Evolutionary conservation across 2,888 invertebrate species (phyloP).

Genomic region (Podotricha telesiphe): DNA sequence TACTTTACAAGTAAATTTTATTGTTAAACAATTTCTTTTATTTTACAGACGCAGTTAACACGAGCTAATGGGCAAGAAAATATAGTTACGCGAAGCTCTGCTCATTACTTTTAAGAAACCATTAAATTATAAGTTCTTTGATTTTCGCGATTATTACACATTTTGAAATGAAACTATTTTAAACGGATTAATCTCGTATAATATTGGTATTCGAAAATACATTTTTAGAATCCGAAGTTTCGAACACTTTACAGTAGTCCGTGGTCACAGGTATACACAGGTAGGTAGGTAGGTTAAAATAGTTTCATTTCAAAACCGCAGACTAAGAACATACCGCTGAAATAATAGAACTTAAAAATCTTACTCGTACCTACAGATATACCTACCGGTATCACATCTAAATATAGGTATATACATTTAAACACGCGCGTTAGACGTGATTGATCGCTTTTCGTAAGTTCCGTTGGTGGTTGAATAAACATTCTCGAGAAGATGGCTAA

Average conservation of each 20-base stretch:
- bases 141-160: no score
- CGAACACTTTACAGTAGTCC: no score
- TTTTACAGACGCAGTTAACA: conserved; percentile 25
- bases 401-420: conserved; percentile 27
- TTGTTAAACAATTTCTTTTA: conserved; percentile 15
- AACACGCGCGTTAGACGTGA: conserved; percentile 38
- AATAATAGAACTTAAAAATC: conserved; percentile 1
- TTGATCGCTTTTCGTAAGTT: conserved; percentile 41
- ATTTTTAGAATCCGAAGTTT: no score
- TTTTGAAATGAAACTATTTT: no score
- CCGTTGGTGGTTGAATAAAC: conserved; percentile 31
- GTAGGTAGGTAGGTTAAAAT: no score
- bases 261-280: no score
- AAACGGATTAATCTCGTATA: no score
- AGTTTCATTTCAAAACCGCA: no score
- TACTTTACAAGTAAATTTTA: conserved; percentile 23
- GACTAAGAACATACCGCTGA: background rate
- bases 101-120: conserved; percentile 29
- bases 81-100: conserved; percentile 29
- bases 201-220: no score
- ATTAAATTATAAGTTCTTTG: no score
- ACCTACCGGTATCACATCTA: conserved; percentile 16
- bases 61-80: conserved; percentile 20
- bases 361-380: conserved; percentile 7
- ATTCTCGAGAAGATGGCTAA: conserved; percentile 29